Evolutionary conservation across 2,888 invertebrate species (phyloP).

Genomic region (Agrotis puta): DNA sequence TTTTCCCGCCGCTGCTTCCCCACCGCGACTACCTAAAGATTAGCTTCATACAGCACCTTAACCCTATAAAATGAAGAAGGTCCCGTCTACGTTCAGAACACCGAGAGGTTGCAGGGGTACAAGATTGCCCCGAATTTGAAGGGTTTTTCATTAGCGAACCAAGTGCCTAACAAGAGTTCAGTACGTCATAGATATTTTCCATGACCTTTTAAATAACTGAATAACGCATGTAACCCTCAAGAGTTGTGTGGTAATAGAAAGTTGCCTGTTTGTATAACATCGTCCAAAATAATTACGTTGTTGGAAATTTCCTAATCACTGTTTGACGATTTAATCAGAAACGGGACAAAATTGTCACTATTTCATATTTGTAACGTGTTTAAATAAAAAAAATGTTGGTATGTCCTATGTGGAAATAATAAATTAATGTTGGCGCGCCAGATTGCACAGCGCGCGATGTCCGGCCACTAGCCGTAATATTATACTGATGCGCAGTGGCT

Average conservation of each 20-base stretch:
- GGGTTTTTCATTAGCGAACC: not conserved
- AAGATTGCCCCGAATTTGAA: not conserved
- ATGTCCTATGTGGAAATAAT: constrained; percentile 65
- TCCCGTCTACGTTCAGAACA: not conserved
- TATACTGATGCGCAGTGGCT: constrained; percentile 77
- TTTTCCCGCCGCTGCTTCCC: too few species aligned
- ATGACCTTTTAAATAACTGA: too few species aligned
- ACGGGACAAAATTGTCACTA: not conserved
- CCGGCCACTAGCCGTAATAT: constrained; percentile 82
- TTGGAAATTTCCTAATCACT: not conserved
- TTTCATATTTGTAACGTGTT: not conserved
- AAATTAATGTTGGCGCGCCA: constrained; percentile 78
- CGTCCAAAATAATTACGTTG: not conserved
- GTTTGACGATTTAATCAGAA: not conserved
- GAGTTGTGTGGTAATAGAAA: not conserved
- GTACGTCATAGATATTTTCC: constrained; percentile 15
- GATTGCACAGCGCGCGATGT: constrained; percentile 81
- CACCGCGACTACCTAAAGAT: too few species aligned
- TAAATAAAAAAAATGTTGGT: constrained; percentile 23
- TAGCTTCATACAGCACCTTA: too few species aligned
- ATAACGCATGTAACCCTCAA: too few species aligned
- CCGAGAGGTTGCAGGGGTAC: not conserved
- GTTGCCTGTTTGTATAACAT: not conserved
- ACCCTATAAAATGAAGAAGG: too few species aligned
- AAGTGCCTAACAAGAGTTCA: not conserved